A percentile compares a stretch with the other conserved stretches of the same genome.
phyloP scores from a whole-genome alignment of 2,888 invertebrate species.

The Tholera decimalis region DNA sequence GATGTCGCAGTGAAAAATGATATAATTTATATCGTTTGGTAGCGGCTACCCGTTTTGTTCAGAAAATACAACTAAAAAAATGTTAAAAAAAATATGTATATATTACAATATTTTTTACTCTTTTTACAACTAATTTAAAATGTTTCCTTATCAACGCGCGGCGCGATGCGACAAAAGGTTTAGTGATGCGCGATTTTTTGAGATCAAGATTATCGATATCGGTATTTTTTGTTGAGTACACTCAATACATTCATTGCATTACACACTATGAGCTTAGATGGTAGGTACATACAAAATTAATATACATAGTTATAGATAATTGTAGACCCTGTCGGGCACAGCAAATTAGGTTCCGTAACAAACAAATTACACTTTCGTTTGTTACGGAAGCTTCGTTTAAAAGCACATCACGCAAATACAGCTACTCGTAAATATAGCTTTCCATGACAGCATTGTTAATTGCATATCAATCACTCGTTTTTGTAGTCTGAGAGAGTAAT shows the following conservation, averaged over 20 bases:
- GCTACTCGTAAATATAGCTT: constrained; percentile 19
- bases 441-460: constrained; percentile 36
- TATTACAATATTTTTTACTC: constrained; percentile 86
- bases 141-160: constrained; percentile 91
- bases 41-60: constrained; percentile 91
- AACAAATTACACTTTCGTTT: constrained; percentile 26
- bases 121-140: constrained; percentile 90
- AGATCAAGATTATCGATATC: constrained; percentile 66
- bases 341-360: too few relatives aligned
- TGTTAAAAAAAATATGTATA: constrained; percentile 78
- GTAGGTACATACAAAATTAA: too few relatives aligned
- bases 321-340: too few relatives aligned
- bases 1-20: constrained; percentile 91
- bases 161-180: constrained; percentile 86
- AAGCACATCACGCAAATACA: constrained; percentile 21
- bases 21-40: constrained; percentile 90
- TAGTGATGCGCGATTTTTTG: constrained; percentile 72
- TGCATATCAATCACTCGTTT: constrained; percentile 49
- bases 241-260: too few relatives aligned
- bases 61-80: constrained; percentile 90
- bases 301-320: too few relatives aligned
- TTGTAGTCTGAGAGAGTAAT: constrained; percentile 36
- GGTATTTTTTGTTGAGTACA: constrained; percentile 10
- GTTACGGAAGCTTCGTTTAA: background rate
- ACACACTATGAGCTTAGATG: too few relatives aligned